Base-by-base conservation (phyloP, 2,888 invertebrate species). In the Pelosia muscerda region DNA sequence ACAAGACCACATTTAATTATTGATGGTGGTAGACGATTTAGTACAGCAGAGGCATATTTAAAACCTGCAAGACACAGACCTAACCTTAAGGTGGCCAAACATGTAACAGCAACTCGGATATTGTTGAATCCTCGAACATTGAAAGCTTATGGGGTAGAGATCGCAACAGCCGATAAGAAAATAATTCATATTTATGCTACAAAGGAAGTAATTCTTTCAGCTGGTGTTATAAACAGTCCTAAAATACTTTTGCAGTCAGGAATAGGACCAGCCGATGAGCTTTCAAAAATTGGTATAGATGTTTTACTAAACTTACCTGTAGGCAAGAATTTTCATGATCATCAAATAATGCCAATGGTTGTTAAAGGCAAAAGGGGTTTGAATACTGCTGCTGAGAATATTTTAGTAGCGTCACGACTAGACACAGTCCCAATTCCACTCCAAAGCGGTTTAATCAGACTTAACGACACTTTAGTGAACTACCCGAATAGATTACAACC, bases 161-260 rank as follows among this genome's bases (percentile, higher is more conserved):
- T 92, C 6, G 65, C 79, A 10, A 79, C 84, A 15, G 72, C 77
- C 63, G 75, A 82, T 53, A 87, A 87, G 4, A 78, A 81, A 72
- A 75, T 72, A 42, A 76, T 90, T 0, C 83, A 88, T 10, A 81
- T 91, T 6, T 89, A 83, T 68, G 87, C 88, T 49, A 78, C 78
- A 11, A 84, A 82, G 63, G 94, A 94, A 84, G 86, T 94, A 0
- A 88, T 94, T 8, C 55, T 93, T 57, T 93, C 93, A 3, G 92
- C 92, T 26, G 93, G 93, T 9, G 64, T 85, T 38, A 88, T 93
- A 22, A 89, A 93, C 26, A 88, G 90, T 34, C 90, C 94, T 6
- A 92, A 93, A 77, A 81, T 93, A 57, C 78, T 94, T 63, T 87
- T 93, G 88, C 81, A 92, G 0, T 93, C 94, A 31, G 93, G 93